Percentiles rank a stretch among this genome's conserved stretches.
Evolutionary conservation across 2,113 vertebrate species (phyloP).

Genomic region (Saccopteryx leptura): DNA sequence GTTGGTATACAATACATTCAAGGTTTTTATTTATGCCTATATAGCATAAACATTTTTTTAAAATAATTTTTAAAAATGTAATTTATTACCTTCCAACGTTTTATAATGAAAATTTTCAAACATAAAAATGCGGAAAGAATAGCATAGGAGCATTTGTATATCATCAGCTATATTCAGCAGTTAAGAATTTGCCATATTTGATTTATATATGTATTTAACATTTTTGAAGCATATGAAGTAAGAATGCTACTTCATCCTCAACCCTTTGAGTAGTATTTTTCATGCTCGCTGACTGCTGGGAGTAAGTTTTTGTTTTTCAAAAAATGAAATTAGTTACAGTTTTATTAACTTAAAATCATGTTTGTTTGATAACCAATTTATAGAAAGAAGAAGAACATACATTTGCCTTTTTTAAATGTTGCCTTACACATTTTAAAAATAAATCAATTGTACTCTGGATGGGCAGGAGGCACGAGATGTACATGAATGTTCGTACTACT

Average conservation of each 20-base stretch:
- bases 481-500: too few species aligned
- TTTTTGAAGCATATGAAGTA: constrained; percentile 21
- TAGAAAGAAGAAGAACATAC: too few species aligned
- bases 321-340: too few species aligned
- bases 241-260: neutral
- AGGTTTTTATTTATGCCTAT: constrained; percentile 10
- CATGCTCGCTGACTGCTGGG: too few species aligned
- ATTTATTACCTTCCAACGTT: neutral
- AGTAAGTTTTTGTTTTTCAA: too few species aligned
- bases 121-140: constrained; percentile 36
- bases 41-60: neutral
- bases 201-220: constrained; percentile 44
- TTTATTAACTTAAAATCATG: too few species aligned
- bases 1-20: neutral
- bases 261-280: too few species aligned
- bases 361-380: too few species aligned
- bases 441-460: too few species aligned
- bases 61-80: constrained; percentile 14
- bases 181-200: constrained; percentile 57
- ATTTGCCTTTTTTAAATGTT: too few species aligned
- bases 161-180: neutral
- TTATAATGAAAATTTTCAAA: constrained; percentile 50
- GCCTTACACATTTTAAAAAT: too few species aligned
- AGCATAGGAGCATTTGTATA: neutral
- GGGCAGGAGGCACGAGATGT: too few species aligned